Evolutionary conservation across 2,888 invertebrate genomes (phyloP), one percentile per base, ranked within the genome.

Genomic region (Sericinus montela): DNA sequence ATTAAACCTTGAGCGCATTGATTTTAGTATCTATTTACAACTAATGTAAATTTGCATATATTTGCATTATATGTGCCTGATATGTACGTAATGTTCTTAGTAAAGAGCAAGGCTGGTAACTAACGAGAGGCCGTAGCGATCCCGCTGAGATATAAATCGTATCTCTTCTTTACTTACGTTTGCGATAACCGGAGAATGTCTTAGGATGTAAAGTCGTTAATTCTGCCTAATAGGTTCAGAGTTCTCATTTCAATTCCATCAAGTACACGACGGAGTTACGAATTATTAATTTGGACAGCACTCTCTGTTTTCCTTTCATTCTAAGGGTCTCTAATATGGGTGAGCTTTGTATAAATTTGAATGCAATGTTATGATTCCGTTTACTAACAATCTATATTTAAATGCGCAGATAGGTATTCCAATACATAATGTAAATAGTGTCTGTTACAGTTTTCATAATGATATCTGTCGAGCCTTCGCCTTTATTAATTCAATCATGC

Each of bases 401-500:
- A 19, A 19, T n/a, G n/a, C n/a, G n/a, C n/a, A n/a, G 19, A 19
- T 19, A 19, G 19, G 19, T 19, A 19, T n/a, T n/a, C n/a, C n/a
- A n/a, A n/a, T n/a, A n/a, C n/a, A n/a, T n/a, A n/a, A 23, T 23
- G 23, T 46, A 28, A 32, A 28, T 25, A 46, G 39, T 32, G 38
- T 46, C 34, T 19, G 29, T 36, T 48, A 70, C 59, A 63, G 66
- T 67, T 74, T 75, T 70, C 66, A 66, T 72, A 75, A 74, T 75
- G 66, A 70, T 67, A 66, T 68, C 61, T 59, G 59, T 65, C 58
- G 54, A 59, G 62, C 63, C 42, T 56, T 64, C 63, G 68, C 32
- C 32, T 76, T 76, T 70, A 72, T 80, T 79, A 79, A 79, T 78
- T 79, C 75, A 78, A 79, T 80, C 78, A 79, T 72, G 76, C 76